phyloP scores from a whole-genome alignment of 2,888 invertebrate species.

The Xylota sylvarum region DNA sequence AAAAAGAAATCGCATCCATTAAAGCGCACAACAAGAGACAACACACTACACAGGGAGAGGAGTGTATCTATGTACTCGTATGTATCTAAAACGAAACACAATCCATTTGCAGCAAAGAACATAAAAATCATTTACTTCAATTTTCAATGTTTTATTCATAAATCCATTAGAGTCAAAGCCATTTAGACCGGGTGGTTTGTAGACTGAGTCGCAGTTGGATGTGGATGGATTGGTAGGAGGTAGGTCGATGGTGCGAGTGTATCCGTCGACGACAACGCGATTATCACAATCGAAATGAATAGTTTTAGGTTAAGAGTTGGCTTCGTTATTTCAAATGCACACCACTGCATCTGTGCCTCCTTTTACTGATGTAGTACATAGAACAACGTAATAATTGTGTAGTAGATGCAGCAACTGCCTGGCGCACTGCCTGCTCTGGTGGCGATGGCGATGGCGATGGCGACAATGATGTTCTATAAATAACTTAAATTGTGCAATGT shows the following conservation, averaged over 20 bases:
- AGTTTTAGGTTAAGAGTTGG: slow-evolving; percentile 70
- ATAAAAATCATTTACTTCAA: slow-evolving; percentile 70
- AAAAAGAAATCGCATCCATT: slow-evolving; percentile 14
- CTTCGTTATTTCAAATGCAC: slow-evolving; percentile 73
- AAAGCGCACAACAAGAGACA: neutral
- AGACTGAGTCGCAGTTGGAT: neutral
- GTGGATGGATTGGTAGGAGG: slow-evolving; percentile 2
- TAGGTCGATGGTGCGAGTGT: neutral
- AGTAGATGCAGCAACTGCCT: slow-evolving; percentile 1
- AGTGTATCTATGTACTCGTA: slow-evolving; percentile 8
- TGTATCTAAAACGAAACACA: slow-evolving; percentile 49
- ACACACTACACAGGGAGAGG: neutral
- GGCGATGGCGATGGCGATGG: too few relatives aligned
- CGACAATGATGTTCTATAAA: slow-evolving; percentile 71
- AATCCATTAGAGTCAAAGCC: slow-evolving; percentile 62
- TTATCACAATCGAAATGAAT: slow-evolving; percentile 71
- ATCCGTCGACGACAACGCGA: slow-evolving; percentile 38
- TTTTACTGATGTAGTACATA: slow-evolving; percentile 9
- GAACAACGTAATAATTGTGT: slow-evolving; percentile 24
- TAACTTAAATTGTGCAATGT: slow-evolving; percentile 66
- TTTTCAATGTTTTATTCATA: slow-evolving; percentile 73
- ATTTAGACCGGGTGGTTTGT: slow-evolving; percentile 39
- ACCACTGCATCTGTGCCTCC: slow-evolving; percentile 14
- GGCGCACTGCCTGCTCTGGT: neutral
- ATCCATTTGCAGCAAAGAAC: slow-evolving; percentile 66